Evolutionary conservation across 2,888 invertebrate species (phyloP).

Genomic region (Conistra vaccinii): DNA sequence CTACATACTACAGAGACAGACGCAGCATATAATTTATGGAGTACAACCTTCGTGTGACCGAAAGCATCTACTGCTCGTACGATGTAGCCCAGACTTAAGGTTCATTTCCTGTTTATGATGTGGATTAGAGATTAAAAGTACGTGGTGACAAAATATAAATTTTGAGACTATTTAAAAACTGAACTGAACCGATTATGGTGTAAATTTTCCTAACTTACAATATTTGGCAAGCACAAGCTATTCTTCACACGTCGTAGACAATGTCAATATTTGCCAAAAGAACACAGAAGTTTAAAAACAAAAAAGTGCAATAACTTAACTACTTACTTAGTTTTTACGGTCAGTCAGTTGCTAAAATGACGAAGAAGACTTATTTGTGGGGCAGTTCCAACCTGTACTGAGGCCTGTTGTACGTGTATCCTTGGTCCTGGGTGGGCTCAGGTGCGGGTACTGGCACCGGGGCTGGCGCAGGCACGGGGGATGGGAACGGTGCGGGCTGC

Average conservation of each 20-base stretch:
- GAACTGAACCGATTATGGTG: constrained; percentile 15
- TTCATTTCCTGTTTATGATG: background rate
- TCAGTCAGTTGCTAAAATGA: constrained; percentile 35
- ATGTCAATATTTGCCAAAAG: constrained; percentile 24
- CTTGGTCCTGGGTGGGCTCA: constrained; percentile 71
- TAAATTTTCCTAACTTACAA: constrained; percentile 10
- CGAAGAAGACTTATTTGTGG: constrained; percentile 74
- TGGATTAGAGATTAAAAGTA: background rate
- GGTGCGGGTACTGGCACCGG: constrained; percentile 59
- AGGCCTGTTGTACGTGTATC: constrained; percentile 86
- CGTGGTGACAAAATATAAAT: background rate
- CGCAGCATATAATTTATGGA: background rate
- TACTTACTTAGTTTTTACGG: constrained; percentile 43
- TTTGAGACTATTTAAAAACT: background rate
- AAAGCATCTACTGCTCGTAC: background rate
- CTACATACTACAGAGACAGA: background rate
- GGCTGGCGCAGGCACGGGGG: constrained; percentile 63
- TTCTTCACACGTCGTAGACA: constrained; percentile 26
- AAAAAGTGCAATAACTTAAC: constrained; percentile 37
- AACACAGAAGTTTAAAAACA: constrained; percentile 17
- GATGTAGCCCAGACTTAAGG: background rate
- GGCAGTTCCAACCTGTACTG: constrained; percentile 84
- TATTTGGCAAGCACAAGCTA: constrained; percentile 34
- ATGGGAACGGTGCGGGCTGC: constrained; percentile 68
- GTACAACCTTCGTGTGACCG: background rate